Evolutionary conservation across 2,888 invertebrate species (phyloP).

Genomic region (Andrena bicolor): DNA sequence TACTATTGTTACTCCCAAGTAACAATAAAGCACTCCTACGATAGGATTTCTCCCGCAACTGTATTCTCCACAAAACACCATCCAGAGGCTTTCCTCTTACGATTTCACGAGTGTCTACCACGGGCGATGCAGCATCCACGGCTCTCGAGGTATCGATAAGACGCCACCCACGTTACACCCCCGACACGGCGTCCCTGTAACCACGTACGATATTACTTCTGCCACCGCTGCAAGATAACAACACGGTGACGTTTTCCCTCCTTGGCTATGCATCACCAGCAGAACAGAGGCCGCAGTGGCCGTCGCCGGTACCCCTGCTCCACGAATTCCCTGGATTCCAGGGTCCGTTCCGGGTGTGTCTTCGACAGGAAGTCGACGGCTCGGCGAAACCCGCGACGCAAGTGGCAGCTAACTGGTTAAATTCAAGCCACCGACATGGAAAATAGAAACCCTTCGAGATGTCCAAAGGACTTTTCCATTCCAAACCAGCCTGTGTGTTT

Average conservation of each 20-base stretch:
- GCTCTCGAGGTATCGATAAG: constrained; percentile 11
- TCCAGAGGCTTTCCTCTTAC: constrained; percentile 11
- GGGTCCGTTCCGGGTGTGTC: constrained; percentile 41
- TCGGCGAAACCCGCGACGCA: constrained; percentile 47
- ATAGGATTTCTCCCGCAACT: background rate
- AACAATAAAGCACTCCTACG: background rate
- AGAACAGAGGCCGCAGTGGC: background rate
- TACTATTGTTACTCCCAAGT: background rate
- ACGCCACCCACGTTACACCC: constrained; percentile 11
- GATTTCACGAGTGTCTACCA: constrained; percentile 29
- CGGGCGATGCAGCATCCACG: background rate
- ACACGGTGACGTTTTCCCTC: constrained; percentile 12
- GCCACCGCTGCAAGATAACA: constrained; percentile 1
- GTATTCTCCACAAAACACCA: background rate
- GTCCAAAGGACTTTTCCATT: background rate
- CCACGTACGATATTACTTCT: constrained; percentile 44
- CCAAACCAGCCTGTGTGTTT: background rate
- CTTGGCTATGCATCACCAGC: constrained; percentile 23
- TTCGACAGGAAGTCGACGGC: constrained; percentile 64
- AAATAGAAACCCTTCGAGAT: constrained; percentile 43
- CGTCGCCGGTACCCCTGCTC: constrained; percentile 27
- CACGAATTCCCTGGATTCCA: constrained; percentile 65
- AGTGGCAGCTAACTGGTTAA: constrained; percentile 71
- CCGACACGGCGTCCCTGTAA: constrained; percentile 8
- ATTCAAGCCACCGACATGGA: constrained; percentile 64